A percentile compares a stretch with the other conserved stretches of the same genome.
Evolutionary conservation across 2,113 vertebrate species (phyloP).

Genomic region (Zosterops borbonicus): DNA sequence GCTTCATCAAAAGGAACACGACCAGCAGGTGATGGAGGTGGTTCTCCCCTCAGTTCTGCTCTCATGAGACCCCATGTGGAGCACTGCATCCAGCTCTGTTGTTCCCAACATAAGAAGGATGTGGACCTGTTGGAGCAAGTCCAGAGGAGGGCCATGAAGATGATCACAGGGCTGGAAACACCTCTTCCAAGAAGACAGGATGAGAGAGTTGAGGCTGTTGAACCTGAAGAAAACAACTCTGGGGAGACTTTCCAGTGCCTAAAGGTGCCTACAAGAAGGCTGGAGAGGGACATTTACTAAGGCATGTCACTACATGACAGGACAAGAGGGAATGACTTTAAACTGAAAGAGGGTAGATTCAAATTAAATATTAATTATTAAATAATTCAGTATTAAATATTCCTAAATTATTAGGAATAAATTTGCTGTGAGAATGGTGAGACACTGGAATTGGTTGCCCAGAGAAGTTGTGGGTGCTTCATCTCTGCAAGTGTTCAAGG

Average conservation of each 20-base stretch:
- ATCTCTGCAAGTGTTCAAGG: neutral
- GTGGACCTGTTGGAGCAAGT: neutral
- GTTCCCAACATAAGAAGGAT: neutral
- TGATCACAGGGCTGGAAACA: neutral
- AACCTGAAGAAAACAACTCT: neutral
- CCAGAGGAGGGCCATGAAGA: neutral
- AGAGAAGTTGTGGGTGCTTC: neutral
- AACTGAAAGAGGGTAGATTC: neutral
- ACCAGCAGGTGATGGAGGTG: neutral
- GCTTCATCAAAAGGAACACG: neutral
- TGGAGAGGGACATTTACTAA: neutral
- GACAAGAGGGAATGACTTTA: neutral
- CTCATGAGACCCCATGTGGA: too few relatives aligned
- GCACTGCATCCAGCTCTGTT: neutral
- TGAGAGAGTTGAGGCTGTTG: neutral
- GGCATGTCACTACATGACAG: neutral
- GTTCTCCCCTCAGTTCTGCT: neutral
- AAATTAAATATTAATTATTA: neutral
- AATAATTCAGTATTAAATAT: neutral
- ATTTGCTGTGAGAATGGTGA: neutral
- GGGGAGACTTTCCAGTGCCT: neutral
- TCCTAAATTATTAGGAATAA: neutral
- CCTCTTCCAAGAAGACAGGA: neutral
- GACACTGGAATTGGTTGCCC: neutral
- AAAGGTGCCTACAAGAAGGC: neutral